phyloP scores from a whole-genome alignment of 2,797 vertebrate genomes.

The Chaunax sp. region DNA sequence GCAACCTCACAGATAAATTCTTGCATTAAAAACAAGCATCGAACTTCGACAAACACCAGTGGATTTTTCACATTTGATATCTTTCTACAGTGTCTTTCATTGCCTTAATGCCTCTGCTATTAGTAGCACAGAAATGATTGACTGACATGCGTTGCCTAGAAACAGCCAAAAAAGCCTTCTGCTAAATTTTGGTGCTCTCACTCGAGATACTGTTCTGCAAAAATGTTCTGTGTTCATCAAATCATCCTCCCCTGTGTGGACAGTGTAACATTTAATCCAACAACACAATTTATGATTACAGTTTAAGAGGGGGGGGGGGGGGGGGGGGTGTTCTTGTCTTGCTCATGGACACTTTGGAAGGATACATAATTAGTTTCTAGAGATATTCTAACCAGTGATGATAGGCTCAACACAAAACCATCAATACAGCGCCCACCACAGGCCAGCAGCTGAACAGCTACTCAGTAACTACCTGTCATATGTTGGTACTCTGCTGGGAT shows the following conservation, averaged over 20 bases:
- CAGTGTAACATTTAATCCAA: background rate
- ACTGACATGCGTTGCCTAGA: constrained; percentile 28
- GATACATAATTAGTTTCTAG: background rate
- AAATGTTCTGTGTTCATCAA: background rate
- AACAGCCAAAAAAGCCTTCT: constrained; percentile 26
- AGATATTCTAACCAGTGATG: background rate
- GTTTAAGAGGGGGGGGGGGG: background rate
- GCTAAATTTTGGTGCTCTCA: background rate
- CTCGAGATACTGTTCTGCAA: background rate
- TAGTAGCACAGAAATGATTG: constrained; percentile 6
- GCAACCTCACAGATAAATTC: background rate
- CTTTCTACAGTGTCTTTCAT: constrained; percentile 7
- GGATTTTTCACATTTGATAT: background rate
- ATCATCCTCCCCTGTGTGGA: background rate
- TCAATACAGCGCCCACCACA: constrained; percentile 18
- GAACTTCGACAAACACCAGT: background rate
- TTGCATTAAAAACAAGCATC: background rate
- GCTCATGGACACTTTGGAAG: background rate
- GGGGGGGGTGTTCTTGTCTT: background rate
- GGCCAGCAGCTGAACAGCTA: constrained; percentile 21
- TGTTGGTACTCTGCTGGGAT: constrained; percentile 89
- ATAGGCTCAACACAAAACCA: background rate
- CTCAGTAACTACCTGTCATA: constrained; percentile 85
- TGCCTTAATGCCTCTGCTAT: constrained; percentile 7
- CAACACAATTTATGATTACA: background rate